Evolutionary conservation across 2,888 invertebrate species (phyloP).

Genomic region (Abscondita cerata): DNA sequence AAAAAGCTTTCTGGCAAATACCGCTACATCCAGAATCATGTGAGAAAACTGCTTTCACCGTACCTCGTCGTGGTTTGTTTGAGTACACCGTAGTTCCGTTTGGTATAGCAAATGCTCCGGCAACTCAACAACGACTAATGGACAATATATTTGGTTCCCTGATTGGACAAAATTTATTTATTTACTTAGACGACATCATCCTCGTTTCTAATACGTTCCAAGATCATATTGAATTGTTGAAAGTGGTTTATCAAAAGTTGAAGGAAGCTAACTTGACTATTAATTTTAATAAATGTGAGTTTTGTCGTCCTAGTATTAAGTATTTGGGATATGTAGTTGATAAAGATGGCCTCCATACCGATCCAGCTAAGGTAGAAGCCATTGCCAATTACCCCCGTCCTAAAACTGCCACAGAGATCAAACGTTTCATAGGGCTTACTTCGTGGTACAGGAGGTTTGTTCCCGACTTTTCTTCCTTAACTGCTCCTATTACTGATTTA

Average conservation of each 20-base stretch:
- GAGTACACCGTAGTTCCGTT: constrained; percentile 42
- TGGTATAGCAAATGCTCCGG: constrained; percentile 38
- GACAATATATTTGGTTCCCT: constrained; percentile 33
- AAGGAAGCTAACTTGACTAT: too few relatives aligned
- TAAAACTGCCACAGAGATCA: constrained; percentile 17
- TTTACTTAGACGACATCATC: constrained; percentile 6
- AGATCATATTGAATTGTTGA: too few relatives aligned
- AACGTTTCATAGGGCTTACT: constrained; percentile 45
- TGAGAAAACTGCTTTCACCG: too few relatives aligned
- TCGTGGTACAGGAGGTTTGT: constrained; percentile 45
- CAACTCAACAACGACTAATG: constrained; percentile 37
- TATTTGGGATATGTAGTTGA: too few relatives aligned
- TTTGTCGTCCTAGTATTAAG: too few relatives aligned
- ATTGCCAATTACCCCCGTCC: constrained; percentile 45
- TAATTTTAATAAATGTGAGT: too few relatives aligned
- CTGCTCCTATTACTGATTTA: constrained; percentile 39
- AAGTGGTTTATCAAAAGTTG: constrained; percentile 31
- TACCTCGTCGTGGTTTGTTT: too few relatives aligned
- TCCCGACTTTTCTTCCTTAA: constrained; percentile 43
- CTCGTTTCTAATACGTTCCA: constrained; percentile 20
- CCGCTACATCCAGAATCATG: too few relatives aligned
- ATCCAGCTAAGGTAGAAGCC: constrained; percentile 42
- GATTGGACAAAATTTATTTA: too few relatives aligned
- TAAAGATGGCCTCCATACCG: constrained; percentile 41
- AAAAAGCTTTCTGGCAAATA: too few relatives aligned